Conservation (phyloP, 2,113 vertebrate species). For the Deroptyus accipitrinus region DNA sequence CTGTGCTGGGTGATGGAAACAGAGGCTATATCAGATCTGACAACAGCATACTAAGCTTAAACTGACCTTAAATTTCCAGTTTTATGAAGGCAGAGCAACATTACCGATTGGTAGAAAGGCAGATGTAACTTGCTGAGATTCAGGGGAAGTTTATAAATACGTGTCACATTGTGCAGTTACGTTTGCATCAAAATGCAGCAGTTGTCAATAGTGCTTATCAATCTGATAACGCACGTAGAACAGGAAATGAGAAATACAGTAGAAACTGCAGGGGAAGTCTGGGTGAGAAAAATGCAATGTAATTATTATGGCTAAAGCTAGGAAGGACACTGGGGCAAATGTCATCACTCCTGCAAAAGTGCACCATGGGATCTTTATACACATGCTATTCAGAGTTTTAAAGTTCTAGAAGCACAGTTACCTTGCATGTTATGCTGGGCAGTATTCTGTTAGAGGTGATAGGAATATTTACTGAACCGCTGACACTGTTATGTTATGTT, state of each 20-base stretch:
- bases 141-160: neutral
- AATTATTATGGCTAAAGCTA: neutral
- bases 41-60: neutral
- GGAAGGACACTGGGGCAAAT: neutral
- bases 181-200: neutral
- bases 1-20: neutral
- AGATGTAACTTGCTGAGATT: neutral
- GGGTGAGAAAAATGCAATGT: neutral
- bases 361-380: neutral
- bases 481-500: neutral
- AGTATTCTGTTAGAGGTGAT: neutral
- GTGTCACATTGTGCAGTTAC: neutral
- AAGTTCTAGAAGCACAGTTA: neutral
- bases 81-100: neutral
- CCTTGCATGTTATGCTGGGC: neutral
- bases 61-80: neutral
- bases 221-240: neutral
- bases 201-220: neutral
- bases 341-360: neutral
- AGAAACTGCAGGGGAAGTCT: neutral
- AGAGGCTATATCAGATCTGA: neutral
- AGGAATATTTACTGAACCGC: neutral
- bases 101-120: neutral
- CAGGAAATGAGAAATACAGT: neutral
- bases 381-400: neutral